phyloP scores from a whole-genome alignment of 2,113 vertebrate genomes.

The Gopherus evgoodei region DNA sequence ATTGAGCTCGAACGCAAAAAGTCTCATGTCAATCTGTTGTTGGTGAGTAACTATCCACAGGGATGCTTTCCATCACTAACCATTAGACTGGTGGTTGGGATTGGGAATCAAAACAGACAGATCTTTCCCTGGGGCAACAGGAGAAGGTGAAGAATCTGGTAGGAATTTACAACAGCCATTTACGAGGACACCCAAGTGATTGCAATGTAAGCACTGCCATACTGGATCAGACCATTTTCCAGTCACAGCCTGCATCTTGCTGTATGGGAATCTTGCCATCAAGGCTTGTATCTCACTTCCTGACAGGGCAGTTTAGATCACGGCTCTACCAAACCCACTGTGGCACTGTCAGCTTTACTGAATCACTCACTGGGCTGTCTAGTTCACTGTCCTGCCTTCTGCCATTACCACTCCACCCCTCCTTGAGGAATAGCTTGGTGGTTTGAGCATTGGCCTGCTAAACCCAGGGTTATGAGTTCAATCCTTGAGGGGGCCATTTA shows the following conservation, averaged over 20 bases:
- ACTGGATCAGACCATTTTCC: neutral
- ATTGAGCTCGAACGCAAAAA: neutral
- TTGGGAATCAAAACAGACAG: no score
- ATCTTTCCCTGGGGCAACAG: neutral
- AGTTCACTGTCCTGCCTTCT: neutral
- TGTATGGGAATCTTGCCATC: neutral
- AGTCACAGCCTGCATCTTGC: neutral
- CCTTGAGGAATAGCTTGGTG: neutral
- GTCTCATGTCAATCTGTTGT: neutral
- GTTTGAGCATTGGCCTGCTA: no score
- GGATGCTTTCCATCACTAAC: neutral
- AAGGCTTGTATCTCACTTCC: neutral
- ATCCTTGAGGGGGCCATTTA: no score
- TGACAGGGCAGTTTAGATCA: neutral
- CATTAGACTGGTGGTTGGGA: neutral
- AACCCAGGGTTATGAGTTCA: no score
- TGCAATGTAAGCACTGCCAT: neutral
- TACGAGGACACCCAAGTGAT: neutral
- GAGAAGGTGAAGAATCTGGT: neutral
- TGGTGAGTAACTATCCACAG: neutral
- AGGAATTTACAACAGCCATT: neutral
- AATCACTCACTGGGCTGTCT: neutral
- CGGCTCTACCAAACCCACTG: neutral
- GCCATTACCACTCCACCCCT: neutral
- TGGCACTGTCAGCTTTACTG: neutral